These are phyloP conservation scores for Bombus sibiricus DNA, from an alignment of 1,140 invertebrate species.

Conservation along the genomic window DNA sequence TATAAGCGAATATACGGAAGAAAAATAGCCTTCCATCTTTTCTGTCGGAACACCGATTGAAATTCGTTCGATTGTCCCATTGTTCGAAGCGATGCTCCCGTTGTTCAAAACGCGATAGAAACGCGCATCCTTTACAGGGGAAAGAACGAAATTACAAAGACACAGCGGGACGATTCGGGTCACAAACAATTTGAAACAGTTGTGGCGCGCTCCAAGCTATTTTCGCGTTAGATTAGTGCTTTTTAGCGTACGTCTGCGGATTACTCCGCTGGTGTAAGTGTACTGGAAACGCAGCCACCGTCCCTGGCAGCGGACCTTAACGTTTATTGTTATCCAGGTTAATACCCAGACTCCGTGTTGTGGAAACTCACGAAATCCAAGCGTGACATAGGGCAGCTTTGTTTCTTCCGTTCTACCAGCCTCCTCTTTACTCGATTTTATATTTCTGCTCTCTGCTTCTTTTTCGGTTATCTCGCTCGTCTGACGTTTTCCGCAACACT, in stretches of 20 bases:
- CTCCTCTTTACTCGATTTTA: slow-evolving; percentile 5
- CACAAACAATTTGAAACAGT: slow-evolving; percentile 34
- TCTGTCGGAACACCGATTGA: neutral
- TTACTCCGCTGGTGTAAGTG: slow-evolving; percentile 21
- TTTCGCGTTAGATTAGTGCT: slow-evolving; percentile 24
- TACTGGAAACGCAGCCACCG: slow-evolving; percentile 29
- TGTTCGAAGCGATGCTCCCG: neutral
- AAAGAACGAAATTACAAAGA: neutral
- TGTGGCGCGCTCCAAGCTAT: neutral
- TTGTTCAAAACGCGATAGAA: neutral
- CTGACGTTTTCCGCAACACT: neutral
- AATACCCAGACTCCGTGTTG: slow-evolving; percentile 35
- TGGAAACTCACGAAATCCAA: slow-evolving; percentile 39
- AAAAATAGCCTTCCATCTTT: neutral
- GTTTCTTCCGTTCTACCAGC: slow-evolving; percentile 15
- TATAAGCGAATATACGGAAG: neutral
- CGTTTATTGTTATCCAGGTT: slow-evolving; percentile 56
- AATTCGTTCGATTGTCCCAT: neutral
- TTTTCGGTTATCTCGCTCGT: neutral
- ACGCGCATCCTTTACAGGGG: neutral
- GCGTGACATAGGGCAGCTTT: slow-evolving; percentile 5
- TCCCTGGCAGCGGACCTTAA: slow-evolving; percentile 12
- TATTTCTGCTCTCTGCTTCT: neutral
- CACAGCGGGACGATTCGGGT: neutral
- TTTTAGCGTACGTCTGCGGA: slow-evolving; percentile 22